These are phyloP conservation scores for Neodiprion fabricii DNA, from an alignment of 1,140 invertebrate genomes.

Conservation along the genomic window DNA sequence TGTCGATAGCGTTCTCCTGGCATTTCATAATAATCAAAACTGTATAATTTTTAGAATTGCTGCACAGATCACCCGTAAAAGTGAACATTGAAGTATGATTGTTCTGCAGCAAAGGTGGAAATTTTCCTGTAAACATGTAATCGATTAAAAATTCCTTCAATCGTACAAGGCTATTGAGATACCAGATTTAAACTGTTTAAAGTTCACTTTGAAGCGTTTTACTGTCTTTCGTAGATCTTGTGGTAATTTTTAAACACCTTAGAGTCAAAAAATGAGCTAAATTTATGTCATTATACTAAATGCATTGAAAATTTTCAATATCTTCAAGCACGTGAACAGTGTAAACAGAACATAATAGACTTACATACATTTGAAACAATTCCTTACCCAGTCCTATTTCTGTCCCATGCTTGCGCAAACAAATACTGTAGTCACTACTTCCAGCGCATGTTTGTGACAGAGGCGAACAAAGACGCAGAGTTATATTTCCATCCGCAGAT, in stretches of 20 bases:
- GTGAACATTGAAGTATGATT: constrained; percentile 38
- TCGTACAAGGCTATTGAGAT: not conserved
- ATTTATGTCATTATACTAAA: too few species aligned
- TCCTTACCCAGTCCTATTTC: constrained; percentile 48
- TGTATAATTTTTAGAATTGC: constrained; percentile 33
- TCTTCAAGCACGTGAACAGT: too few species aligned
- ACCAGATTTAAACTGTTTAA: too few species aligned
- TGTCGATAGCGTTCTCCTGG: constrained; percentile 35
- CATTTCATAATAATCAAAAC: constrained; percentile 46
- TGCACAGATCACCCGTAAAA: constrained; percentile 46
- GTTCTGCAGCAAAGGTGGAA: constrained; percentile 33
- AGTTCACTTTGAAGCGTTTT: too few species aligned
- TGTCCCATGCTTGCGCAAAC: constrained; percentile 34
- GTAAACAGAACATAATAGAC: too few species aligned
- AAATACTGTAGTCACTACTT: constrained; percentile 39
- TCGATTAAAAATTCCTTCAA: not conserved
- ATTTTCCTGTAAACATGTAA: constrained; percentile 37
- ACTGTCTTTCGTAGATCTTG: too few species aligned
- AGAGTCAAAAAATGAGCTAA: too few species aligned
- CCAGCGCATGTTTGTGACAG: constrained; percentile 43
- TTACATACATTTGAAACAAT: not conserved
- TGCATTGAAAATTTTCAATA: too few species aligned
- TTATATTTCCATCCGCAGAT: not conserved
- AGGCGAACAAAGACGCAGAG: constrained; percentile 36
- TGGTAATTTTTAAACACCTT: too few species aligned